Evolutionary conservation across 2,797 vertebrate genomes (phyloP), one percentile per base, ranked within the genome.

Genomic region (Micrastur ruficollis): DNA sequence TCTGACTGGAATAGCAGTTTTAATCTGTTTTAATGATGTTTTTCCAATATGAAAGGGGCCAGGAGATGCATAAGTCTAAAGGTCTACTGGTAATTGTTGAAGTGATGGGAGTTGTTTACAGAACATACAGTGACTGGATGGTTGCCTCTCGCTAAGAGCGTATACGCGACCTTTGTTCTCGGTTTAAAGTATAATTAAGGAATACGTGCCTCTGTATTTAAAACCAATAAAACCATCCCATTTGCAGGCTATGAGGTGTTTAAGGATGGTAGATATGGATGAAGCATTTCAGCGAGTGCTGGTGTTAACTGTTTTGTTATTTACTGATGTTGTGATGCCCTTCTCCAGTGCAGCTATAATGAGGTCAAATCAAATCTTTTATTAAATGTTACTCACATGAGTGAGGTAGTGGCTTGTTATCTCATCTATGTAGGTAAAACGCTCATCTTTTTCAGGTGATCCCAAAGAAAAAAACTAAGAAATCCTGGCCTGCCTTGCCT

Each of bases 61-160:
- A 94, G 72, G 91, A 91, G 91, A 95, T 96, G 89, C 44, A 36
- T 52, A 96, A 97, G 94, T 97, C 95, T 97, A 94, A 98, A 97
- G 94, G 97, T 97, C 95, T 96, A 5, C 89, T 95, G 80, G 91
- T 96, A 96, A 94, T 95, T 94, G 90, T 79, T 5, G 47, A 97
- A 95, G 79, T 91, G 91, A 94, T 95, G 95, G 79, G 92, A 90
- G 86, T 73, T 97, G 88, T 97, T 97, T 95, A 81, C 67, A 68
- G 92, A 97, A 78, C 86, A 50, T 62, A 66, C 26, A 47, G 89
- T 83, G 84, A 67, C 59, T 92, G 78, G 50, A 58, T 91, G 80
- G 76, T 81, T 95, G 92, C 89, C 36, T 89, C 66, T 85, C 7
- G 5, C 86, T 87, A 59, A 62, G 53, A 70, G 75, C 15, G 2